Evolutionary conservation across 2,113 vertebrate species (phyloP).

Genomic region (Erpornis zantholeuca): DNA sequence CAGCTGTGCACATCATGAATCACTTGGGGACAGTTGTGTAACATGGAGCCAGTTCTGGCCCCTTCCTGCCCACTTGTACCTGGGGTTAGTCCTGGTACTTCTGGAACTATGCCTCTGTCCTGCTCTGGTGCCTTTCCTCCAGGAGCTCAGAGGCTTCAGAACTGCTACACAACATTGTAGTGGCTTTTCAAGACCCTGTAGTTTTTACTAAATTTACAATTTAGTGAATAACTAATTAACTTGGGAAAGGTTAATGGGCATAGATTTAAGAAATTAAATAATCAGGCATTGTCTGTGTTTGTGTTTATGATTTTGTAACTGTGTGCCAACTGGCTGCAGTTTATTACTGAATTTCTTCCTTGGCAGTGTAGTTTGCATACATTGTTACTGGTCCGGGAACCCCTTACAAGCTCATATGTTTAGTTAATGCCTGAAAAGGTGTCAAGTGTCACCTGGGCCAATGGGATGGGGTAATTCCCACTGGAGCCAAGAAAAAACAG

Average conservation of each 20-base stretch:
- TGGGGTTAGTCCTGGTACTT: background rate
- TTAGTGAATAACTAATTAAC: background rate
- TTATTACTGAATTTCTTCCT: background rate
- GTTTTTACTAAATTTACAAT: background rate
- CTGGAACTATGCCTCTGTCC: background rate
- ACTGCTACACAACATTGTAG: rapidly evolving
- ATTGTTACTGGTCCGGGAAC: background rate
- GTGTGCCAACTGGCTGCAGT: background rate
- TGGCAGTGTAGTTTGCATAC: background rate
- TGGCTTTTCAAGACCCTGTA: background rate
- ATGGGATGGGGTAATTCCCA: background rate
- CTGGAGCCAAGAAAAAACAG: background rate
- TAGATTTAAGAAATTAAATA: background rate
- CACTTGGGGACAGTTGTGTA: background rate
- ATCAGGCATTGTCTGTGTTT: background rate
- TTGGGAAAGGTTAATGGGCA: background rate
- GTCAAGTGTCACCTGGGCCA: background rate
- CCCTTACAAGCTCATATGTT: background rate
- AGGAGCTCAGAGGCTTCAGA: background rate
- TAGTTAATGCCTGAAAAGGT: background rate
- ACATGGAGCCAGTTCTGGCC: background rate
- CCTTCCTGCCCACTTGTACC: background rate
- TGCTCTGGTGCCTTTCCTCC: background rate
- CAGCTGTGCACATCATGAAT: slow-evolving; percentile 59
- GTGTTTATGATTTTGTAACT: background rate